Evolutionary conservation across 2,888 invertebrate genomes (phyloP), one percentile per base, ranked within the genome.

Genomic region (Athetis lepigone): DNA sequence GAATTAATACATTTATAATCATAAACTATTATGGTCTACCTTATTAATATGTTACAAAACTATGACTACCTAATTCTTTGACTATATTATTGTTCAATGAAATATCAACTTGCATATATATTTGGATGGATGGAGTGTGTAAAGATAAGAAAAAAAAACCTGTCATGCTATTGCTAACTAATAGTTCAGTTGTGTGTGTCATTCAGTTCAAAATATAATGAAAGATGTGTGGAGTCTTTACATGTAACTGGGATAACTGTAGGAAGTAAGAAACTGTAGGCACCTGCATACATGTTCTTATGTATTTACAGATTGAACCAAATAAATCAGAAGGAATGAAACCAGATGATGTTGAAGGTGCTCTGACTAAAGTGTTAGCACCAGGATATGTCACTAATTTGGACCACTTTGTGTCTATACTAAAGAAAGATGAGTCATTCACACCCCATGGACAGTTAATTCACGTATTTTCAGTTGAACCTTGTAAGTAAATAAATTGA

Each of bases 321-420:
- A 91, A 92, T 36, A 91, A 95, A 69, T 95, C 95, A 29, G 96
- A 96, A 65, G 96, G 95, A 27, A 89, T 96, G 78, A 95, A 96
- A 94, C 95, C 98, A 1, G 98, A 98, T 90, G 96, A 98, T 89
- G 96, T 98, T 9, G 95, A 97, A 58, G 96, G 96, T 57, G 96
- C 96, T 47, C 84, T 98, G 51, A 95, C 96, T 0, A 96, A 96
- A 68, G 96, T 97, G 50, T 89, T 98, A 13, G 97, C 97, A 3
- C 96, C 97, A 0, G 96, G 97, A 19, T 97, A 96, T 85, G 95
- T 96, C 27, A 96, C 96, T 6, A 98, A 97, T 87, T 85, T 97
- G 57, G 97, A 98, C 86, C 95, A 96, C 46, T 98, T 98, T 90
- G 91, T 97, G 0, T 95, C 96, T 37, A 92, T 96, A 18, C 85